Base-by-base conservation (phyloP, 2,888 invertebrate genomes). In the Petrophora chlorosata region DNA sequence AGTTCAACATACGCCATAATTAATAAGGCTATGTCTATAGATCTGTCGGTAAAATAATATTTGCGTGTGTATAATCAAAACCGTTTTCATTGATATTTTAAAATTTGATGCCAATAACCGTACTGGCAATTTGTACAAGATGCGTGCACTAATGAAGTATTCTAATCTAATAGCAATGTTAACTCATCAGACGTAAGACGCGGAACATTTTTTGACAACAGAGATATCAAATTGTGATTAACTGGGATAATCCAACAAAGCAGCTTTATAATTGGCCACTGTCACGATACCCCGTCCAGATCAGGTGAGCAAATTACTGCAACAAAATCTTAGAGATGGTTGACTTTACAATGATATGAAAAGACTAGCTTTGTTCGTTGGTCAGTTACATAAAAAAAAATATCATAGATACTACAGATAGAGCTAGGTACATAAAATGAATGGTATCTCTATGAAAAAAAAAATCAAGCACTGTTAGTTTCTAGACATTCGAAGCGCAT, bases 221-320 rank as follows among this genome's bases (percentile, higher is more conserved):
- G 28, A 48, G 39, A 53, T 42, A 50, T 47, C 41, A 26, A 40
- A 53, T 22, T 35, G 45, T 39, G 47, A 61, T 55, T 50, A 44
- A 47, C 43, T 53, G 33, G 38, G 42, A 54, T 51, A 36, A 33
- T 39, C 38, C 39, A 36, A 26, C 40, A 42, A 49, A 39, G 42
- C 55, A 44, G 46, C 53, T 46, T 50, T 46, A 53, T 72, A 70
- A 73, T 68, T 65, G 63, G 36, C 25, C 35, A 34, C 15, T 47
- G 56, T 61, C 70, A 71, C 70, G 67, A 63, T 43, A 62, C 45
- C 47, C 48, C 56, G 42, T 56, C 63, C 41, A 61, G 66, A 66
- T 54, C 48, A 51, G 51, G 56, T 61, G 61, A 64, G 56, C 45
- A 54, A 56, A 61, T 65, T 62, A 61, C 53, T 48, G 55, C 49